A percentile compares a stretch with the other conserved stretches of the same genome.
These are phyloP conservation scores for Saguinus imperator DNA, from an alignment of 2,113 vertebrate genomes.

Conservation along the genomic window DNA sequence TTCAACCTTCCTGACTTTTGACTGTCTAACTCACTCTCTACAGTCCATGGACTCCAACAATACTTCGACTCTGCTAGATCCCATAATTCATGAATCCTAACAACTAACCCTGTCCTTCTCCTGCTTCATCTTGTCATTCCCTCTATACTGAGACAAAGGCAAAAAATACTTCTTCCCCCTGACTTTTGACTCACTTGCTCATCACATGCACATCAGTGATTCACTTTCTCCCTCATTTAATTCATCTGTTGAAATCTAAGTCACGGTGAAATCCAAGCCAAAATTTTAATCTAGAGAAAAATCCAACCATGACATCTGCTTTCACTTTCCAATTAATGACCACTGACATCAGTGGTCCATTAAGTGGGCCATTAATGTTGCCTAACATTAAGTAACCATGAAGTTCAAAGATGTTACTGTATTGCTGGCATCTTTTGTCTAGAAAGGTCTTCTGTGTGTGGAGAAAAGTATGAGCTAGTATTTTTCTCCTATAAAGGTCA, in stretches of 20 bases:
- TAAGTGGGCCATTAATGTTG: not conserved
- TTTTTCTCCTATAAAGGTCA: not conserved
- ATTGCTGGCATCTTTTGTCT: not conserved
- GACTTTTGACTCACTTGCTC: not conserved
- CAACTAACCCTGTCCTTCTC: not conserved
- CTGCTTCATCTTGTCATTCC: not conserved
- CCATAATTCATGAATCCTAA: not conserved
- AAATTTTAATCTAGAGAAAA: not conserved
- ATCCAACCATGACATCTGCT: not conserved
- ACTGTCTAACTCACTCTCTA: not conserved
- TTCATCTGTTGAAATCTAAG: not conserved
- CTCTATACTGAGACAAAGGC: not conserved
- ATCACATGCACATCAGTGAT: not conserved
- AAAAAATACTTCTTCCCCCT: not conserved
- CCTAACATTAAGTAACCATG: not conserved
- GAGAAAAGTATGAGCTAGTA: not conserved
- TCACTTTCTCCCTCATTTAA: not conserved
- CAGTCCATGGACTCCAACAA: not conserved
- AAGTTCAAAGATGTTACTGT: not conserved
- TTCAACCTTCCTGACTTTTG: not conserved
- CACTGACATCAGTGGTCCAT: no score
- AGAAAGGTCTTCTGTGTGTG: not conserved
- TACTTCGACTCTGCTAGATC: not conserved
- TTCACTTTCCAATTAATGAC: not conserved
- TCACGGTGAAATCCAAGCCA: not conserved